Conservation (phyloP, 2,113 vertebrate species). For the Indicator indicator region DNA sequence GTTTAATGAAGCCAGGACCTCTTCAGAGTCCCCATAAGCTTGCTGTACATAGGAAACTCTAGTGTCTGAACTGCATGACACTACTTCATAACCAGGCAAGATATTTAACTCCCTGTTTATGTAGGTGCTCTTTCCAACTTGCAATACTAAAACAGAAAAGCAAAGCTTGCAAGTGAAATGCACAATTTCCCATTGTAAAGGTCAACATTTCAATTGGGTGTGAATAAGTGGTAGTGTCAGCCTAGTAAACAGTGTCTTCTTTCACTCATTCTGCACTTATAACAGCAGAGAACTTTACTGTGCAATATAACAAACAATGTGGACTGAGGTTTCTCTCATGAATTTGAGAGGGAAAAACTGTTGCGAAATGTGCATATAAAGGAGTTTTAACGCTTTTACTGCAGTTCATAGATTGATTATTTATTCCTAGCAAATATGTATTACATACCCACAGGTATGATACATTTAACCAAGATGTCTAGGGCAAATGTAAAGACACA, state of each 20-base stretch:
- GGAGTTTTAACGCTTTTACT: background rate
- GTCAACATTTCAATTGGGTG: background rate
- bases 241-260: background rate
- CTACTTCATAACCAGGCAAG: background rate
- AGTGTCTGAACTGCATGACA: background rate
- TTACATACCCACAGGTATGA: background rate
- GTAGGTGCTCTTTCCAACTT: background rate
- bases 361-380: background rate
- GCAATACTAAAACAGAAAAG: background rate
- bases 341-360: background rate
- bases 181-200: background rate
- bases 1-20: background rate
- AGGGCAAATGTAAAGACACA: background rate
- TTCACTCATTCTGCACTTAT: background rate
- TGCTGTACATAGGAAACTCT: fast-evolving
- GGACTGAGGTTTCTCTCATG: background rate
- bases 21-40: background rate
- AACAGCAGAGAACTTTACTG: background rate
- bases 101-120: background rate
- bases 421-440: background rate
- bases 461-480: background rate
- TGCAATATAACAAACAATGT: background rate
- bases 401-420: background rate
- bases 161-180: background rate
- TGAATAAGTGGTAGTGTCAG: background rate